Percentiles rank a stretch among this genome's conserved stretches.
Evolutionary conservation across 2,113 vertebrate species (phyloP).

Genomic region (Microtus ochrogaster): DNA sequence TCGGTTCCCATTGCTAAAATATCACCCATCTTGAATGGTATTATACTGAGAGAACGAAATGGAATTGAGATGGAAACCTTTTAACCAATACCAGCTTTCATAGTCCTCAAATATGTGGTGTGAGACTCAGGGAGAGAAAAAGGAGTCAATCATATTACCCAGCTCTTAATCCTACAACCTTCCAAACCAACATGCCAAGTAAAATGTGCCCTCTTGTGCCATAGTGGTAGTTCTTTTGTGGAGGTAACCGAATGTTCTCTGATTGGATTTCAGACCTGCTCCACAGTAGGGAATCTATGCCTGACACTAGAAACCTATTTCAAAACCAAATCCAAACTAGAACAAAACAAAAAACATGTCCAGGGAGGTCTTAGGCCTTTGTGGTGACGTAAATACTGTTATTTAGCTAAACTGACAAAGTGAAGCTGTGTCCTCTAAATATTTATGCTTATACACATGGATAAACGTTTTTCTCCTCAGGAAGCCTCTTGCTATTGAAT

Average conservation of each 20-base stretch:
- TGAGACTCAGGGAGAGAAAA: neutral
- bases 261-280: neutral
- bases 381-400: neutral
- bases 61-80: neutral
- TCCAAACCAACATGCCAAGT: neutral
- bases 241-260: neutral
- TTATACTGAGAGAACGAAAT: neutral
- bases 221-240: neutral
- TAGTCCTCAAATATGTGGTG: neutral
- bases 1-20: neutral
- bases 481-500: neutral
- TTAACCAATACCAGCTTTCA: neutral
- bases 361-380: neutral
- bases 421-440: neutral
- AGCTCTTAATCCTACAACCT: neutral
- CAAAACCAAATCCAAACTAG: neutral
- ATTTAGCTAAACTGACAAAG: neutral
- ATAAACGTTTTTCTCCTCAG: neutral
- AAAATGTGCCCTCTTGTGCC: neutral
- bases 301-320: neutral
- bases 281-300: neutral
- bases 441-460: neutral
- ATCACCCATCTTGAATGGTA: neutral
- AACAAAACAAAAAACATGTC: neutral
- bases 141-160: neutral